phyloP scores from a whole-genome alignment of 2,888 invertebrate species.

The Campoletis raptor region DNA sequence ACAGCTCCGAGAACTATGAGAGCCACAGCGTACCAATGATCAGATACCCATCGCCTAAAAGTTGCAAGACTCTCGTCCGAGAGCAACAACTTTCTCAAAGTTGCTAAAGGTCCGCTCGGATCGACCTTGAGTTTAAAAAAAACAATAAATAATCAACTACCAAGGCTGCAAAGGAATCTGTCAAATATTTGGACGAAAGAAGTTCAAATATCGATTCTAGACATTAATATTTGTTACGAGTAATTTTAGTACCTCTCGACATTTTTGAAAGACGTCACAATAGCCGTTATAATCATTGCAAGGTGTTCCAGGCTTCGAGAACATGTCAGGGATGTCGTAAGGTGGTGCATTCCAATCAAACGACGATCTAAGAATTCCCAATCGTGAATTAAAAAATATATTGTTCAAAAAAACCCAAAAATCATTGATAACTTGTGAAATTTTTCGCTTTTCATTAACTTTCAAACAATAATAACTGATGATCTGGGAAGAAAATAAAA shows the following conservation, averaged over 20 bases:
- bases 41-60: slow-evolving; percentile 94
- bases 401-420: neutral
- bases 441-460: neutral
- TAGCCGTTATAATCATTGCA: slow-evolving; percentile 97
- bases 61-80: slow-evolving; percentile 96
- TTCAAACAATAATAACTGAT: neutral
- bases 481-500: slow-evolving; percentile 1
- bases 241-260: slow-evolving; percentile 89
- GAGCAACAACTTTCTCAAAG: slow-evolving; percentile 93
- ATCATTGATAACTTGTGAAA: neutral
- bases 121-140: slow-evolving; percentile 87
- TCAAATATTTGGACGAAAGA: neutral
- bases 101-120: slow-evolving; percentile 96
- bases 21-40: slow-evolving; percentile 96
- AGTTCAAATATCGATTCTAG: neutral
- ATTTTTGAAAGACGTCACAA: slow-evolving; percentile 90
- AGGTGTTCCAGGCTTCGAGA: slow-evolving; percentile 96
- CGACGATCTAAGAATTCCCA: slow-evolving; percentile 88
- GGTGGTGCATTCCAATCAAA: slow-evolving; percentile 96
- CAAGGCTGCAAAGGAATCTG: slow-evolving; percentile 3
- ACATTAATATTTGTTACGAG: neutral
- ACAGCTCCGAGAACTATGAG: slow-evolving; percentile 91
- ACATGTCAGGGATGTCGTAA: slow-evolving; percentile 97
- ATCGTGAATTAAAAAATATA: neutral
- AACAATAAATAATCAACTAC: slow-evolving; percentile 3